Conservation (phyloP, 2,888 invertebrate genomes). For the Bombyx huttoni region DNA sequence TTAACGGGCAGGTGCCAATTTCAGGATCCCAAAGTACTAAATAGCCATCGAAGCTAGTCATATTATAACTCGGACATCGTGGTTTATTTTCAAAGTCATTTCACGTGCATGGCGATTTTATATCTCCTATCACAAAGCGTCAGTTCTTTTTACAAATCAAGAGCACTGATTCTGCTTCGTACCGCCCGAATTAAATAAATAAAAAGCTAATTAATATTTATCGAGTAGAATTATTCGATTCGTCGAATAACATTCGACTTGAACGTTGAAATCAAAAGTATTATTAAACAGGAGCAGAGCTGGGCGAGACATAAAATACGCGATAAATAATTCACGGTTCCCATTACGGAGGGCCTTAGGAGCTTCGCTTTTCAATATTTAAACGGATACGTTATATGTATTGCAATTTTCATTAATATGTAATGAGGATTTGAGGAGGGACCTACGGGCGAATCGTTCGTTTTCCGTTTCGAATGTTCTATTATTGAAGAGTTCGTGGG, state of each 20-base stretch:
- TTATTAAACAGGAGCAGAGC: slow-evolving; percentile 44
- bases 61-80: too few relatives aligned
- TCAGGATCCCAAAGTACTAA: too few relatives aligned
- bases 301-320: slow-evolving; percentile 7
- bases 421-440: slow-evolving; percentile 22
- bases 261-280: slow-evolving; percentile 41
- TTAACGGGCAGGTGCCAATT: too few relatives aligned
- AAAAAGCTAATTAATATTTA: neutral
- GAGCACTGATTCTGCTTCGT: neutral
- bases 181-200: neutral
- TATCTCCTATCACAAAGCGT: neutral
- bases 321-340: slow-evolving; percentile 39
- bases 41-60: too few relatives aligned
- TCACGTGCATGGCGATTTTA: too few relatives aligned
- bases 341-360: slow-evolving; percentile 51
- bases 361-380: slow-evolving; percentile 63
- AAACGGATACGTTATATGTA: slow-evolving; percentile 63
- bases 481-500: neutral
- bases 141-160: neutral
- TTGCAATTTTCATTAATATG: slow-evolving; percentile 69
- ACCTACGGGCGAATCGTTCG: neutral
- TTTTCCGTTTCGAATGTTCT: neutral
- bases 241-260: neutral
- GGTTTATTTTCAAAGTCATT: too few relatives aligned
- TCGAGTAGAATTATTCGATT: neutral